These are phyloP conservation scores for Perithous albicinctus DNA, from an alignment of 2,888 invertebrate genomes.

Conservation along the genomic window DNA sequence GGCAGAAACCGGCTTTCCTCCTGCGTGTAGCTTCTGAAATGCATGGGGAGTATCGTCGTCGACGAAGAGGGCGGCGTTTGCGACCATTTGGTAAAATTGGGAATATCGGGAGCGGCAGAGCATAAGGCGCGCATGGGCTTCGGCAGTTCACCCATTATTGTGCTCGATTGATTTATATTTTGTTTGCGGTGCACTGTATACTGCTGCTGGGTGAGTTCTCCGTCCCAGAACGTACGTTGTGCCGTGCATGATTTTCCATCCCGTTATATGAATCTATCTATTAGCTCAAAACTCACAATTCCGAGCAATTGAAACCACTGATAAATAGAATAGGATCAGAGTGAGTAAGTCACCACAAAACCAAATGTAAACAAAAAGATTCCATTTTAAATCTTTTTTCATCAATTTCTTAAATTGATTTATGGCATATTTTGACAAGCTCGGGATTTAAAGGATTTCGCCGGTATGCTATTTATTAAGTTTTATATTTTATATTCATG, in stretches of 20 bases:
- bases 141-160: slow-evolving; percentile 78
- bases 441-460: neutral
- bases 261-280: slow-evolving; percentile 52
- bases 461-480: neutral
- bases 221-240: slow-evolving; percentile 41
- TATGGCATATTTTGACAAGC: neutral
- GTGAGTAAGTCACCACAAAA: neutral
- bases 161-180: slow-evolving; percentile 83
- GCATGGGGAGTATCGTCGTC: slow-evolving; percentile 62
- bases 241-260: slow-evolving; percentile 29
- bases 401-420: neutral
- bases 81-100: slow-evolving; percentile 83
- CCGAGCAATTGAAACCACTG: slow-evolving; percentile 5
- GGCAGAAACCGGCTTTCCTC: slow-evolving; percentile 20
- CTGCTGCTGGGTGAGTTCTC: slow-evolving; percentile 37
- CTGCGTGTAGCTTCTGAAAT: slow-evolving; percentile 33
- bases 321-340: slow-evolving; percentile 17
- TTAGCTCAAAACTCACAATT: slow-evolving; percentile 58
- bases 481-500: no score
- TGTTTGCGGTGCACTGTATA: slow-evolving; percentile 77
- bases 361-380: slow-evolving; percentile 10
- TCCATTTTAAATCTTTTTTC: neutral
- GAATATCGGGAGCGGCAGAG: slow-evolving; percentile 77
- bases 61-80: slow-evolving; percentile 74
- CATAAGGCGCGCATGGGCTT: slow-evolving; percentile 69